These are phyloP conservation scores for Galleria mellonella DNA, from an alignment of 1,140 invertebrate genomes.

Conservation along the genomic window DNA sequence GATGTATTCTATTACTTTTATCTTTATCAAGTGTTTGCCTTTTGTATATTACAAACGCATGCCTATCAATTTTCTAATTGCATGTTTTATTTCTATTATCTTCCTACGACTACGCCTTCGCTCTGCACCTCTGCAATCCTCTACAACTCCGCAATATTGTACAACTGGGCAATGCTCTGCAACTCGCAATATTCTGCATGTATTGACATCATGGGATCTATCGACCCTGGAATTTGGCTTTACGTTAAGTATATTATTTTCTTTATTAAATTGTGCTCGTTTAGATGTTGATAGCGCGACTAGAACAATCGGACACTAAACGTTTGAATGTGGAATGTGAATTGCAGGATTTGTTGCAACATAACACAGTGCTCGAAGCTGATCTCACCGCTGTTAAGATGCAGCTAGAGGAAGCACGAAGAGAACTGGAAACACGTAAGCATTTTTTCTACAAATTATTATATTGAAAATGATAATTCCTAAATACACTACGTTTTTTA, in stretches of 20 bases:
- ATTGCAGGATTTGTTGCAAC: conserved; percentile 78
- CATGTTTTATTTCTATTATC: conserved; percentile 56
- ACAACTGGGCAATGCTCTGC: too few species aligned
- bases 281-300: conserved; percentile 56
- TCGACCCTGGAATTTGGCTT: conserved; percentile 10
- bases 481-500: too few species aligned
- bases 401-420: conserved; percentile 53
- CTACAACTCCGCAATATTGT: conserved; percentile 16
- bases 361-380: conserved; percentile 79
- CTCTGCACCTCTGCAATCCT: conserved; percentile 15
- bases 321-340: conserved; percentile 79
- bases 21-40: neutral
- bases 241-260: conserved; percentile 45
- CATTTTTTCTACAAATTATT: conserved; percentile 5
- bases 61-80: conserved; percentile 42
- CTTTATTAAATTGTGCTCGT: neutral
- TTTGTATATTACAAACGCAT: conserved; percentile 15
- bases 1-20: neutral
- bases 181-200: conserved; percentile 25
- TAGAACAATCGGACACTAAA: conserved; percentile 69
- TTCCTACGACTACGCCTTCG: conserved; percentile 34
- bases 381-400: conserved; percentile 69
- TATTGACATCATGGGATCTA: conserved; percentile 18
- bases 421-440: conserved; percentile 57
- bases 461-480: too few species aligned